Base-by-base conservation (phyloP, 1,140 invertebrate species). In the Pogonomyrmex barbatus region DNA sequence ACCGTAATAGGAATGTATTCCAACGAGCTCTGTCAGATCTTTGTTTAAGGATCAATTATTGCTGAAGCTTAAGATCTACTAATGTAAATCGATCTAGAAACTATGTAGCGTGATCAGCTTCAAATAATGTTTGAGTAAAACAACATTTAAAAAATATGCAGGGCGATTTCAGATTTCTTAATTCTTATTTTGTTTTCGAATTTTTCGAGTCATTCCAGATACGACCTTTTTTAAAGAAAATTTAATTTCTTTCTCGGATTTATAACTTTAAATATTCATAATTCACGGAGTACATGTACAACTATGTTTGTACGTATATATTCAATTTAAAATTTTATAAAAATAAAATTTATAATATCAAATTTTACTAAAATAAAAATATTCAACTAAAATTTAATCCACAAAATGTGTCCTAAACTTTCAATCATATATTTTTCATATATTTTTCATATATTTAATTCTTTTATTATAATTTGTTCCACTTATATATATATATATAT, bases 11-110 rank as follows among this genome's bases (percentile, higher is more conserved):
- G 47, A 82, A 83, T 60, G 9, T 65, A 75, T 60, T 47, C 42
- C 54, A 83, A 83, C 54, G 30, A 83, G 79, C 30, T 71, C 45
- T 75, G 79, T 81, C 78, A 83, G 33, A 83, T 83, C 79, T 75
- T 83, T 71, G 42, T 60, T 60, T 56, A 70, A 81, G 65, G 78
- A 81, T 81, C 24, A 81, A 60, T 75, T n/a, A 24, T 75, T n/a
- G 10, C 68, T 9, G 30, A 83, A 83, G 30, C 50, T 54, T 24
- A 24, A 24, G 68, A 82, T 39, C 42, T 47, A 60, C 2, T n/a
- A n/a, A 0, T 39, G 10, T n/a, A 45, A 73, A 73, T 73, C 52
- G 24, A 45, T 33, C 9, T 36, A 24, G 14, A 67, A 68, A 68
- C 47, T 81, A 54, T 9, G 62, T 17, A n/a, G 17, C 45, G 0